phyloP scores from a whole-genome alignment of 1,140 invertebrate genomes.

The Andricus grossulariae region DNA sequence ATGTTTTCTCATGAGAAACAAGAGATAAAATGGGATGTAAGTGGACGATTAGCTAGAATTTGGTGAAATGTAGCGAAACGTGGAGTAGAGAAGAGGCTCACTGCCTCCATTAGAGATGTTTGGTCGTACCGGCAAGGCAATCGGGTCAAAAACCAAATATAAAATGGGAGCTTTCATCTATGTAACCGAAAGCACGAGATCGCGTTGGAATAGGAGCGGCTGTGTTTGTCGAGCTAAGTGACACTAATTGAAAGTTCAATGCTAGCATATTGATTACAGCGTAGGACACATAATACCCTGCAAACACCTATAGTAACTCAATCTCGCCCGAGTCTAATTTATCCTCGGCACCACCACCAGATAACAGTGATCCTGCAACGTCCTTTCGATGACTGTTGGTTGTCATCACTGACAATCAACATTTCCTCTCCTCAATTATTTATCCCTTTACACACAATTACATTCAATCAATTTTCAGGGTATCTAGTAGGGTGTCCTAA shows the following conservation, averaged over 20 bases:
- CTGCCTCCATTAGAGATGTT: constrained; percentile 17
- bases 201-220: constrained; percentile 60
- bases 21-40: not conserved
- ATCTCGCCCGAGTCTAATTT: constrained; percentile 66
- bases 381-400: constrained; percentile 22
- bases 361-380: constrained; percentile 17
- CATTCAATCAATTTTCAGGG: no score
- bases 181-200: constrained; percentile 43
- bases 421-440: not conserved
- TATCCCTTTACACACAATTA: no score
- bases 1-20: not conserved
- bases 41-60: constrained; percentile 8
- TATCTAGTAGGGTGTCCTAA: no score
- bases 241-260: constrained; percentile 74
- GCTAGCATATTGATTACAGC: constrained; percentile 66
- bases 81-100: not conserved
- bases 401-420: constrained; percentile 17
- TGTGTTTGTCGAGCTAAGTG: constrained; percentile 72
- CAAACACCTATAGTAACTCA: constrained; percentile 61
- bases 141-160: constrained; percentile 29
- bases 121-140: not conserved
- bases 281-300: constrained; percentile 53
- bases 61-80: constrained; percentile 1
- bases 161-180: constrained; percentile 13
- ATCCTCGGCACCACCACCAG: constrained; percentile 45